These are phyloP conservation scores for Callimorpha dominula DNA, from an alignment of 2,888 invertebrate genomes.

Conservation along the genomic window DNA sequence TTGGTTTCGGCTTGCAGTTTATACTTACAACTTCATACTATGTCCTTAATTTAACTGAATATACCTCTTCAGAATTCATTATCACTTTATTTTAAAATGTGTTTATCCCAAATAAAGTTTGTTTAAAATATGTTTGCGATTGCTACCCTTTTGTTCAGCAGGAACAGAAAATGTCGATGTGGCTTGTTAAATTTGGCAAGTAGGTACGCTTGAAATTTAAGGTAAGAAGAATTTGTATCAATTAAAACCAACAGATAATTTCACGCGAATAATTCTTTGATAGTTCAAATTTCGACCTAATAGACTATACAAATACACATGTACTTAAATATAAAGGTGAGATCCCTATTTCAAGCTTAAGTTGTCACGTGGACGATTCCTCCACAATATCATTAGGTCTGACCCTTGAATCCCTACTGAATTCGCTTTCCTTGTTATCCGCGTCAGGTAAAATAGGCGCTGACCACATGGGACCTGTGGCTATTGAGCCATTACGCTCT, in stretches of 20 bases:
- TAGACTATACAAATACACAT: neutral
- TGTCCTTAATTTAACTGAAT: too few species aligned
- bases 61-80: neutral
- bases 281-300: neutral
- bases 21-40: too few species aligned
- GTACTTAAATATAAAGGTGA: constrained; percentile 1
- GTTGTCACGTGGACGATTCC: constrained; percentile 31
- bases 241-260: neutral
- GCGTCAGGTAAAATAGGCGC: constrained; percentile 33
- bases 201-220: constrained; percentile 4
- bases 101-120: too few species aligned
- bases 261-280: too few species aligned
- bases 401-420: constrained; percentile 43
- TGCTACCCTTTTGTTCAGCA: neutral
- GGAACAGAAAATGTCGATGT: neutral
- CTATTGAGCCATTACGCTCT: constrained; percentile 41
- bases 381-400: constrained; percentile 58
- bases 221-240: constrained; percentile 15
- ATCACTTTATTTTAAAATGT: too few species aligned
- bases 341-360: constrained; percentile 31
- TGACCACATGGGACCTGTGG: constrained; percentile 49
- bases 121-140: neutral
- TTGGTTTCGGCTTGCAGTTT: too few species aligned
- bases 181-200: constrained; percentile 3
- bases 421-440: constrained; percentile 51